These are phyloP conservation scores for Butorides virescens DNA, from an alignment of 2,113 vertebrate species.

Conservation along the genomic window DNA sequence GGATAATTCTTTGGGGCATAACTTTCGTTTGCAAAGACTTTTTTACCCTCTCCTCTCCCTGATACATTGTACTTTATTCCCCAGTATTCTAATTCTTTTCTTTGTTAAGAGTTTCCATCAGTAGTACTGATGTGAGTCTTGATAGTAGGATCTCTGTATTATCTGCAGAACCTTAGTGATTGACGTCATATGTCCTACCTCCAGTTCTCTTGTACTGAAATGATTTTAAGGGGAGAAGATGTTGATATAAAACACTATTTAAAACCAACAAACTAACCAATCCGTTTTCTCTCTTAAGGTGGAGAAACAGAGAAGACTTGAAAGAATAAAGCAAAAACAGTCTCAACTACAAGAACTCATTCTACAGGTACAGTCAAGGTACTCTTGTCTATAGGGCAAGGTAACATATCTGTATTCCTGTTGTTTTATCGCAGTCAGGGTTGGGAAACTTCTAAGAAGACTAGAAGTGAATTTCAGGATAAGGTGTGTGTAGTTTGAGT, in stretches of 20 bases:
- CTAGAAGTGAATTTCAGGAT: background rate
- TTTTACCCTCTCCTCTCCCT: background rate
- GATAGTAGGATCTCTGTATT: background rate
- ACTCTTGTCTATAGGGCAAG: conserved; percentile 50
- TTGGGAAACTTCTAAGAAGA: background rate
- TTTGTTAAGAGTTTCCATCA: background rate
- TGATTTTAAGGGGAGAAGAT: background rate
- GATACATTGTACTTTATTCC: background rate
- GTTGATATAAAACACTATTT: background rate
- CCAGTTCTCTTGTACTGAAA: background rate
- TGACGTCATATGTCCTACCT: background rate
- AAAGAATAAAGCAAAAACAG: conserved; percentile 99
- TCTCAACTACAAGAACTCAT: conserved; percentile 98
- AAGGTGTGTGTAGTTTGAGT: background rate
- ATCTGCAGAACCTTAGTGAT: background rate
- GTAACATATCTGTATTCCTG: background rate
- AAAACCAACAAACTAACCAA: background rate
- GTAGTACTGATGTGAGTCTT: background rate
- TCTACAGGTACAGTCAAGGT: conserved; percentile 86
- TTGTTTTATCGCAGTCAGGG: background rate
- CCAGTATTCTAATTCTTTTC: background rate
- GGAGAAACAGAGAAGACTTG: conserved; percentile 92
- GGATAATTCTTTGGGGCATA: background rate
- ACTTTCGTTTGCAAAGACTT: background rate
- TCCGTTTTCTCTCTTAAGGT: conserved; percentile 74